A percentile compares a stretch with the other conserved stretches of the same genome.
phyloP scores from a whole-genome alignment of 2,797 vertebrate genomes.

The Botia almorhae region DNA sequence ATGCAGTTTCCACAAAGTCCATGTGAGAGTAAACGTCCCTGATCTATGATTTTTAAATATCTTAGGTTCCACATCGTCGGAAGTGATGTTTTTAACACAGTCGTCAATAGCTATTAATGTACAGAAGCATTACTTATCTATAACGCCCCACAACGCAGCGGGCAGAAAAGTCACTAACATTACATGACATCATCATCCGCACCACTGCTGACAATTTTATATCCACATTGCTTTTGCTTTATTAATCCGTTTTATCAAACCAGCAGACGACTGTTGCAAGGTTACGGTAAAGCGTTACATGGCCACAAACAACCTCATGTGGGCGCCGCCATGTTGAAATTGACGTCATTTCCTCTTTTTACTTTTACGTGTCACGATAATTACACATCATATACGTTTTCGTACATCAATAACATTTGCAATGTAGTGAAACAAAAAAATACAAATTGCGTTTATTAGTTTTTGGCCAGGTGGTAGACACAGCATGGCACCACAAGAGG shows the following conservation, averaged over 20 bases:
- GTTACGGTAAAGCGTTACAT: neutral
- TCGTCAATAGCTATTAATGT: neutral
- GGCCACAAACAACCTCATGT: neutral
- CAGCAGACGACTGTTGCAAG: neutral
- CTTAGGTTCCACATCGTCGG: slow-evolving; percentile 45
- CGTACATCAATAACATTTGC: too few species aligned
- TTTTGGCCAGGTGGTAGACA: neutral
- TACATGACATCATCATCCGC: too few species aligned
- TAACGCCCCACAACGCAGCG: neutral
- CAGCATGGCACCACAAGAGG: slow-evolving; percentile 6
- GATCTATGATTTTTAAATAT: slow-evolving; percentile 18
- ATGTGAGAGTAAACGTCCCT: neutral
- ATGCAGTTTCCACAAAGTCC: slow-evolving; percentile 19
- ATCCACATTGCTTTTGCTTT: too few species aligned
- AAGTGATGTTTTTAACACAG: neutral
- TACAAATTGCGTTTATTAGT: neutral
- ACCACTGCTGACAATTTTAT: neutral
- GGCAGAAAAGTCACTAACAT: neutral
- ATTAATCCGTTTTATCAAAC: neutral
- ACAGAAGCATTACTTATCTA: neutral
- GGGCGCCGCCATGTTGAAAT: slow-evolving; percentile 41
- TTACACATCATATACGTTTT: too few species aligned
- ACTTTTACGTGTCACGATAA: too few species aligned
- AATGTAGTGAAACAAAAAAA: too few species aligned
- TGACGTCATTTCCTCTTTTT: neutral